Conservation (phyloP, 2,113 vertebrate species). For the Nymphicus hollandicus region DNA sequence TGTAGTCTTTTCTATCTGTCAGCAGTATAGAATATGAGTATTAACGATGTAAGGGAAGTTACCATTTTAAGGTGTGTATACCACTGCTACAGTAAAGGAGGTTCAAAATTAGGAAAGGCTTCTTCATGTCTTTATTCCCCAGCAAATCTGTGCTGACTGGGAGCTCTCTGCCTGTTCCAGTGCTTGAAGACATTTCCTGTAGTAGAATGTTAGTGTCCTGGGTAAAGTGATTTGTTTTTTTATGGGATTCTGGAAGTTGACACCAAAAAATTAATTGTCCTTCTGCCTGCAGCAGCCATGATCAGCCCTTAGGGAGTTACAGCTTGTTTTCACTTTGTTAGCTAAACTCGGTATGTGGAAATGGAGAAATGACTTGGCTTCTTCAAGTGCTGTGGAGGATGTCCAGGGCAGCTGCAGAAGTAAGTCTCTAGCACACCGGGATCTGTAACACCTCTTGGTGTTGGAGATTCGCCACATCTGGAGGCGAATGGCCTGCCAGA, state of each 20-base stretch:
- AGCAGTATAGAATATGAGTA: background rate
- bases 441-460: fast-evolving
- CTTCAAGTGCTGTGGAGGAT: fast-evolving
- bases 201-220: fast-evolving
- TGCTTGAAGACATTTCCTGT: background rate
- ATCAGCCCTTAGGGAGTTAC: background rate
- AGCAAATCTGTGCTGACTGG: background rate
- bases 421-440: fast-evolving
- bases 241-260: background rate
- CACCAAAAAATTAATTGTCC: background rate
- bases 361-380: too few species aligned
- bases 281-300: background rate
- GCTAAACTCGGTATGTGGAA: background rate
- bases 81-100: background rate
- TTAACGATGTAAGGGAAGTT: background rate
- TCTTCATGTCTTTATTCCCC: background rate
- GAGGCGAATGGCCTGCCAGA: background rate
- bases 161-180: background rate
- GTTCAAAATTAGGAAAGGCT: background rate
- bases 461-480: too few species aligned
- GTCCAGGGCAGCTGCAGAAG: background rate
- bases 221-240: background rate
- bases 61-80: background rate
- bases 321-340: background rate
- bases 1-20: background rate